Base-by-base conservation (phyloP, 2,113 vertebrate species). In the Amphiprion ocellaris region DNA sequence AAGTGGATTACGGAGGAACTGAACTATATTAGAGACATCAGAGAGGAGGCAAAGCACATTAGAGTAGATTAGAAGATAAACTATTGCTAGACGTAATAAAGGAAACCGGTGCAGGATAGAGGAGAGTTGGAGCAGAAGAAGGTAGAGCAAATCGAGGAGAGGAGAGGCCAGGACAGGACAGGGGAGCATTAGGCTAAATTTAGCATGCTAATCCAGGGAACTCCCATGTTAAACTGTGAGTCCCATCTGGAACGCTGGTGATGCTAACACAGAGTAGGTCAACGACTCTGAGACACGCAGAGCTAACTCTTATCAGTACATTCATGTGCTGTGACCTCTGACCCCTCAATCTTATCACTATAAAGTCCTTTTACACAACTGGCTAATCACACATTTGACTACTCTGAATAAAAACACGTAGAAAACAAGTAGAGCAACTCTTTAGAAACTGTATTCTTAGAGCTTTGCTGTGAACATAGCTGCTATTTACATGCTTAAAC, bases 181-280 rank as follows among this genome's bases (percentile, higher is more conserved):
- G 66, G 1, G 19, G 23, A 64, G 86, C 69, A 49, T 66, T 69
- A 55, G 54, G 47, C 75, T 90, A 89, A 80, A 85, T 75, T 73
- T 80, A 82, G 77, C 19, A 2, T 7, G 77, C 82, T 91, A 82
- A 91, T 90, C 87, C 82, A 77, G 79, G 90, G 84, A 81, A 88
- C 84, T 91, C 82, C 84, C 70, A 64, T 67, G 81, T 86, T 80
- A 63, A 79, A 87, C 77, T 47, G 69, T 33, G 61, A 74, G 75
- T 75, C 89, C 68, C 76, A 59, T 73, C 79, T 88, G 84, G 79
- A 80, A n/a, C 16, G n/a, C 37, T 52, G 46, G 74, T 81, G 50
- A 72, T 65, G 78, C 86, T 82, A 59, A 49, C 33, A 17, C 33
- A 50, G 70, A 84, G 77, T 52, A 50, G 75, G 60, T 61, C 79